Conservation (phyloP, 2,888 invertebrate species). For the Tanytarsus gracilentus region DNA sequence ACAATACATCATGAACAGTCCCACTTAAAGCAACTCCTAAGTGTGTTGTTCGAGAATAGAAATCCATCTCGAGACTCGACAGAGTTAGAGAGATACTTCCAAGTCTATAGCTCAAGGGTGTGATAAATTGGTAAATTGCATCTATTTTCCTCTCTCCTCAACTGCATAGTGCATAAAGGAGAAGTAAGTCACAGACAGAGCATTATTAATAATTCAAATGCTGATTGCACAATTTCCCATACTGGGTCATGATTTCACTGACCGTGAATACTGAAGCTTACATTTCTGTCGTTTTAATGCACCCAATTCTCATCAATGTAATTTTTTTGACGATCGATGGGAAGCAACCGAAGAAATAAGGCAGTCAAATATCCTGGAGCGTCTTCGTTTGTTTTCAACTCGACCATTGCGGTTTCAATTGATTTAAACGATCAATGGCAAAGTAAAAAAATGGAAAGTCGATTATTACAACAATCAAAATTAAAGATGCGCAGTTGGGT, state of each 20-base stretch:
- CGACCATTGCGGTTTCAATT: conserved; percentile 7
- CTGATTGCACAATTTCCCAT: conserved; percentile 18
- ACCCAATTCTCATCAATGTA: neutral
- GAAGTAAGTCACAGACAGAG: conserved; percentile 14
- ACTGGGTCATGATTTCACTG: neutral
- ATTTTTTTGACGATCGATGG: too few relatives aligned
- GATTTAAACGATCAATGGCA: conserved; percentile 28
- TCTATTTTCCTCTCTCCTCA: neutral
- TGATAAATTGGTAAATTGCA: conserved; percentile 29
- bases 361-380: neutral
- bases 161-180: neutral
- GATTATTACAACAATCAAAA: conserved; percentile 1
- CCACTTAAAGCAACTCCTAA: too few relatives aligned
- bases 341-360: neutral
- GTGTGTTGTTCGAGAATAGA: too few relatives aligned
- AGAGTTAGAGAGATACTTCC: neutral
- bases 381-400: neutral
- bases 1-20: too few relatives aligned
- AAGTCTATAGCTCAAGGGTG: conserved; percentile 29
- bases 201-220: conserved; percentile 1
- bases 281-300: too few relatives aligned
- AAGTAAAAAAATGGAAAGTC: conserved; percentile 22
- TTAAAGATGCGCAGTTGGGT: conserved; percentile 23
- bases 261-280: neutral
- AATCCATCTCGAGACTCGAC: neutral